Conservation (phyloP, 2,113 vertebrate species). For the Turdus rufiventris region DNA sequence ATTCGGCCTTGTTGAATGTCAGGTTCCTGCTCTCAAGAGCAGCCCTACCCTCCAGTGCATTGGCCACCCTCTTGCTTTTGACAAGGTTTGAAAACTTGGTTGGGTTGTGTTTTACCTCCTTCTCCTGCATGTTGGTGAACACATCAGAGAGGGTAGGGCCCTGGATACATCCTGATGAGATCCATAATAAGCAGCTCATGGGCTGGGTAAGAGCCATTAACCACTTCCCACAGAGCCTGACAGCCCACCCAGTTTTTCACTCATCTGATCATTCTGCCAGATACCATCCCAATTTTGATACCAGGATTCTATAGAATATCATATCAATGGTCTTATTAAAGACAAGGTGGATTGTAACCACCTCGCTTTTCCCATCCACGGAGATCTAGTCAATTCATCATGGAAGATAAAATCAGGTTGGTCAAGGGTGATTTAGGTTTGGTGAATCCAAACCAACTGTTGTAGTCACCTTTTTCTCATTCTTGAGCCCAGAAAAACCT, state of each 20-base stretch:
- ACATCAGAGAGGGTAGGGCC: not conserved
- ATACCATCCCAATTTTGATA: not conserved
- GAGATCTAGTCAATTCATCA: not conserved
- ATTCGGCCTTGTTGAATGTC: not conserved
- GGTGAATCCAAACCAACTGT: not conserved
- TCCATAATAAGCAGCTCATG: not conserved
- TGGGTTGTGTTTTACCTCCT: not conserved
- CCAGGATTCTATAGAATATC: not conserved
- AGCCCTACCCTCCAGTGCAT: not conserved
- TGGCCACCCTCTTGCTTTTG: not conserved
- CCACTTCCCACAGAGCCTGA: not conserved
- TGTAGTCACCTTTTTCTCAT: not conserved
- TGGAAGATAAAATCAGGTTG: not conserved
- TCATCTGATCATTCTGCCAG: not conserved
- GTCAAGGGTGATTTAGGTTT: not conserved
- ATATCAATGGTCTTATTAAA: not conserved
- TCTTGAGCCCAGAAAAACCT: not conserved
- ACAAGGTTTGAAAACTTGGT: not conserved
- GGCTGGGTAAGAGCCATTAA: not conserved
- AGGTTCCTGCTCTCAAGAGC: not conserved
- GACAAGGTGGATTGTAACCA: not conserved
- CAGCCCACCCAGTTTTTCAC: not conserved
- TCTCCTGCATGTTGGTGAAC: not conserved
- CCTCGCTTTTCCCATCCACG: not conserved
- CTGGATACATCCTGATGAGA: not conserved